Evolutionary conservation across 2,113 vertebrate genomes (phyloP).

Genomic region (Malurus melanocephalus): DNA sequence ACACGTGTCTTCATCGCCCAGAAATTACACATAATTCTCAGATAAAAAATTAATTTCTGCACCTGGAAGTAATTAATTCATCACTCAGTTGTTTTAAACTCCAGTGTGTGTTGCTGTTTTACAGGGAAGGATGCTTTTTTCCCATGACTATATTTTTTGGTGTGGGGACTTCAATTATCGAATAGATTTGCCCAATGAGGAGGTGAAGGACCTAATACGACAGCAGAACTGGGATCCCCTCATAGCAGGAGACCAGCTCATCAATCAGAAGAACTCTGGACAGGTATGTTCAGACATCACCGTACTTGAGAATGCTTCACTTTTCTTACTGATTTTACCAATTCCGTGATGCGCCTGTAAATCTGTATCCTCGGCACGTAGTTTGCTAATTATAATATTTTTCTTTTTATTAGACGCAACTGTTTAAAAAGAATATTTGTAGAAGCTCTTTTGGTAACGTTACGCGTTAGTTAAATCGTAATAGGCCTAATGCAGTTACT

Average conservation of each 20-base stretch:
- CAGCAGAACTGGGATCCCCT: conserved; percentile 93
- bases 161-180: conserved; percentile 99
- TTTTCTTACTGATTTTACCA: not conserved
- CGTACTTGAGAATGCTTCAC: not conserved
- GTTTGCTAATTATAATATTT: not conserved
- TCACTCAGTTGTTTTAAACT: not conserved
- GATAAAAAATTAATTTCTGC: not conserved
- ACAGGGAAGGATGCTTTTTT: conserved; percentile 93
- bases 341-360: not conserved
- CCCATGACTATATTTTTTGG: conserved; percentile 98
- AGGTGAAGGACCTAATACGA: conserved; percentile 92
- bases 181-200: conserved; percentile 92
- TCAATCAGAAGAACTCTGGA: conserved; percentile 90
- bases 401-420: not conserved
- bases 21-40: not conserved
- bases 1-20: not conserved
- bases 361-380: not conserved
- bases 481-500: not conserved
- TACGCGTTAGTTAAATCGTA: not conserved
- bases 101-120: not conserved
- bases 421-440: not conserved
- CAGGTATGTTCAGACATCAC: conserved; percentile 70
- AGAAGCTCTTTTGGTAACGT: not conserved
- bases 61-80: not conserved
- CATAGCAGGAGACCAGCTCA: conserved; percentile 89